Base-by-base conservation (phyloP, 2,888 invertebrate species). In the Luperina nickerlii region DNA sequence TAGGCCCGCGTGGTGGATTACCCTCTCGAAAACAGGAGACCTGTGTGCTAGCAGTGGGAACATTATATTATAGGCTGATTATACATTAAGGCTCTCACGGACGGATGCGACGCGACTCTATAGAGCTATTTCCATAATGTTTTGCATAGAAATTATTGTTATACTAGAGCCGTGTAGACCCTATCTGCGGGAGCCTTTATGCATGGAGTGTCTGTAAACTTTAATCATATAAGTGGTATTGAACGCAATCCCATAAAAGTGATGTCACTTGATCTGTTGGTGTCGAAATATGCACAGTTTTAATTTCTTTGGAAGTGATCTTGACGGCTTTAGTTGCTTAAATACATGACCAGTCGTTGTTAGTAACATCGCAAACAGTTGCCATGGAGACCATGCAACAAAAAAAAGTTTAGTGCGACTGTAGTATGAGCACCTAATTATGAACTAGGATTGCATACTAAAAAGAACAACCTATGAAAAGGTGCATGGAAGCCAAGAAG, bases 151-250 rank as follows among this genome's bases (percentile, higher is more conserved):
- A 51, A 51, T 51, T 48, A 51, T 51, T 48, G 13, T 51, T 51
- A 7, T 51, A 51, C 2, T 18, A 20, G 51, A 51, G 18, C 51
- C 51, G 18, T 2, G 18, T 51, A 18, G 18, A 18, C 51, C 2
- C 18, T 51, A 18, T 18, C 51, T 20, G 18, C 18, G 15, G 15
- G 51, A 51, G 18, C 7, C 7, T 51, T 51, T 51, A 60, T n/a
- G 48, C 32, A 54, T 45, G 32, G 38, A 20, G 60, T 71, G 51
- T 62, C 63, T 54, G 54, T 57, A 48, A 84, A 67, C 65, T 48
- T 11, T 38, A 81, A 71, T 71, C 48, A 73, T 69, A 73, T 69
- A 54, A 82, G 48, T 51, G 62, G 48, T 68, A 83, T 66, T 60
- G 60, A 42, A 32, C 6, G 15, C 18, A 67, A 66, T 24, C 27